Base-by-base conservation (phyloP, 2,113 vertebrate genomes). In the Platysteira castanea region DNA sequence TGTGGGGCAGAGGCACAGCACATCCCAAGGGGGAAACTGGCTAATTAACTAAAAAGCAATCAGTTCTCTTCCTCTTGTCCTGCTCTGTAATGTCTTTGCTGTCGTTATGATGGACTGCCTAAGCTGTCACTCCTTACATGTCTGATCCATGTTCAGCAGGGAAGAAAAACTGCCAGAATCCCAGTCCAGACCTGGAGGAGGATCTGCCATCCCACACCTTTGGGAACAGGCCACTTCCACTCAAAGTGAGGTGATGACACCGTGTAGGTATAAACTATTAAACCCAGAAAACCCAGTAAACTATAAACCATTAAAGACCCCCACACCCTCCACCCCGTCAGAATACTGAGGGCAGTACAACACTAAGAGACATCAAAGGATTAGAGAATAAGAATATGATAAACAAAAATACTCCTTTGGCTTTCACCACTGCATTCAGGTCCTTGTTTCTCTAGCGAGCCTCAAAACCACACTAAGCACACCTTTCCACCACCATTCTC, bases 261-360 rank as follows among this genome's bases (percentile, higher is more conserved):
- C 56, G 15, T 0, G 0, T 5, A 69, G 57, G 28, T 19, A 24
- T 2, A 61, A 50, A 63, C 27, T 2, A 69, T 27, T 27, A 14
- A 49, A 68, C n/a, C 28, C 4, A n/a, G n/a, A n/a, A n/a, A n/a
- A n/a, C n/a, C n/a, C n/a, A n/a, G n/a, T n/a, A n/a, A n/a, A n/a
- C n/a, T n/a, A n/a, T n/a, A n/a, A n/a, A n/a, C n/a, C n/a, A 1
- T 18, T n/a, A 41, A 53, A 61, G 44, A 21, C 2, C 33, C 15
- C 10, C 9, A n/a, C 6, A 42, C 49, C 57, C 33, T 69, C 44
- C 22, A 16, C 6, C 24, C n/a, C 4, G 0, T 16, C 63, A 46
- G 27, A 54, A 13, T 35, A 13, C 2, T 46, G 56, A 42, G 84
- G 17, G 17, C 65, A 75, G 17, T 5, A 65, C 30, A 70, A 54